phyloP scores from a whole-genome alignment of 1,140 invertebrate genomes.

The Babylonia areolata region DNA sequence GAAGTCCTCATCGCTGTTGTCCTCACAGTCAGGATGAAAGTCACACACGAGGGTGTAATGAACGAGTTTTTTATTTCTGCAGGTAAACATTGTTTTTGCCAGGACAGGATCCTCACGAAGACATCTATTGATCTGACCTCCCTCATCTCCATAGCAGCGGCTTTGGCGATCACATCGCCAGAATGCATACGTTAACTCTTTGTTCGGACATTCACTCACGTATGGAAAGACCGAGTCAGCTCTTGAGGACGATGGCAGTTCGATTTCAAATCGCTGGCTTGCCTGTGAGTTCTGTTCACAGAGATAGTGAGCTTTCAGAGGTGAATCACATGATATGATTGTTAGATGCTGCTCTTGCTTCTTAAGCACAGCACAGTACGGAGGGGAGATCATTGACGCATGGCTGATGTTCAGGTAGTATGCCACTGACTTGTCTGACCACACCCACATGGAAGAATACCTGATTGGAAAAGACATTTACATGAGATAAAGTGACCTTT shows the following conservation, averaged over 20 bases:
- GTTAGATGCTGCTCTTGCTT: background rate
- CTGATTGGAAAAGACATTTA: background rate
- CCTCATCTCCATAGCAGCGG: background rate
- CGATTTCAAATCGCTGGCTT: too few species aligned
- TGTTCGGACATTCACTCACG: background rate
- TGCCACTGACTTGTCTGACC: background rate
- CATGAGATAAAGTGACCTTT: too few species aligned
- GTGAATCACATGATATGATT: background rate
- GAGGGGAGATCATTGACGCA: background rate
- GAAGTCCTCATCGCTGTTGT: background rate
- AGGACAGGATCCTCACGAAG: background rate
- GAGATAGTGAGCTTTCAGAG: background rate
- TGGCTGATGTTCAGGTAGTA: background rate
- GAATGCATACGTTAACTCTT: background rate
- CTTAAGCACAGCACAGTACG: background rate
- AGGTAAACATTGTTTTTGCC: background rate
- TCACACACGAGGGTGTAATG: slow-evolving; percentile 3
- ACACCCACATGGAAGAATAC: background rate
- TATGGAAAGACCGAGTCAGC: background rate
- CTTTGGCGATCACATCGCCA: background rate
- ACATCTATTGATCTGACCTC: background rate
- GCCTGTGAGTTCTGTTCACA: background rate
- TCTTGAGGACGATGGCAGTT: background rate
- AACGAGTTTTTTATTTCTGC: background rate
- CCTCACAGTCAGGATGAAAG: background rate